These are phyloP conservation scores for Cosmorhoe ocellata DNA, from an alignment of 2,888 invertebrate genomes.

Conservation along the genomic window DNA sequence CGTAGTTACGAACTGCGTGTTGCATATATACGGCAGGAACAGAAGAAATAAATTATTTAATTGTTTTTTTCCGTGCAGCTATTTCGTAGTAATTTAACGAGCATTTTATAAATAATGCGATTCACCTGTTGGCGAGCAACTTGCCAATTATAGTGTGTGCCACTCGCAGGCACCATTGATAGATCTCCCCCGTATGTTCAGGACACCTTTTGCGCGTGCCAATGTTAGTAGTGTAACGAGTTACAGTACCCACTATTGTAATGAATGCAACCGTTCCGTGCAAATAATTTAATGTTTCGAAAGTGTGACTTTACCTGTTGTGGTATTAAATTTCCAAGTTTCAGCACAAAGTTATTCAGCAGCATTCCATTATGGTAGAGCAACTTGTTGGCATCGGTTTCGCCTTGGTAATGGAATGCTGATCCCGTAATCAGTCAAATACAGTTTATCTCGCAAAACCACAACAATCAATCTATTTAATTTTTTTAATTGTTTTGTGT, in stretches of 20 bases:
- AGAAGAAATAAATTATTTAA: conserved; percentile 28
- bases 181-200: conserved; percentile 48
- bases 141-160: conserved; percentile 60
- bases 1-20: conserved; percentile 35
- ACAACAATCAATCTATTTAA: background rate
- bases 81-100: conserved; percentile 39
- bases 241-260: conserved; percentile 20
- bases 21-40: conserved; percentile 25
- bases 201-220: conserved; percentile 65
- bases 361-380: conserved; percentile 30
- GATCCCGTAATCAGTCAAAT: conserved; percentile 22
- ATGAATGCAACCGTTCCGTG: conserved; percentile 28
- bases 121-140: conserved; percentile 63
- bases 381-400: conserved; percentile 23
- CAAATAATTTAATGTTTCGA: conserved; percentile 33
- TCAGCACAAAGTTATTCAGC: conserved; percentile 33
- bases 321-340: conserved; percentile 34
- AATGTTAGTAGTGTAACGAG: conserved; percentile 36
- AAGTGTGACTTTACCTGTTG: conserved; percentile 35
- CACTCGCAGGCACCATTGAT: conserved; percentile 51
- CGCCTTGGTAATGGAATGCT: conserved; percentile 24
- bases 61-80: conserved; percentile 29
- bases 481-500: background rate
- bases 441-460: conserved; percentile 12
- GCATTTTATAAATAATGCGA: conserved; percentile 51